Conservation (phyloP, 1,140 invertebrate genomes). For the Archivesica marissinica region DNA sequence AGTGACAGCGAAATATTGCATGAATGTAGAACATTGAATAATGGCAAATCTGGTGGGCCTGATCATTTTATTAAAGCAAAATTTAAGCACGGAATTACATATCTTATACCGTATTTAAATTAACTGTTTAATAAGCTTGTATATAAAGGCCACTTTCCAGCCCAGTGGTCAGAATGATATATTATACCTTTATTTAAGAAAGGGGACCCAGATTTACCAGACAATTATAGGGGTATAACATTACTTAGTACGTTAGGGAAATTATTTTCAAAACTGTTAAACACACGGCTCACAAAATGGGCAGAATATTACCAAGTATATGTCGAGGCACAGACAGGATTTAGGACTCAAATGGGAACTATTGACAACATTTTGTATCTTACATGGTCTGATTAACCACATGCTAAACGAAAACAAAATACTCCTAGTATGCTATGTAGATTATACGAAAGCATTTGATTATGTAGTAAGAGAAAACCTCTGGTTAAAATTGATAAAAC, state of each 20-base stretch:
- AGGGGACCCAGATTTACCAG: conserved; percentile 7
- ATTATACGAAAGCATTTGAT: conserved; percentile 50
- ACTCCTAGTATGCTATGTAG: conserved; percentile 48
- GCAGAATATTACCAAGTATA: conserved; percentile 12
- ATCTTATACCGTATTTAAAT: background rate
- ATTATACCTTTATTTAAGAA: conserved; percentile 42
- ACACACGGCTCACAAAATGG: conserved; percentile 1
- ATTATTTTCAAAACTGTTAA: conserved; percentile 9
- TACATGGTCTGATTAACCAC: conserved; percentile 13
- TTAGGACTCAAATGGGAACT: conserved; percentile 25
- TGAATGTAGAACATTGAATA: background rate
- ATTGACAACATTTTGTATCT: conserved; percentile 38
- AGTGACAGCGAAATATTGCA: background rate
- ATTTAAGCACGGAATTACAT: conserved; percentile 1
- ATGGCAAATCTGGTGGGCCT: background rate
- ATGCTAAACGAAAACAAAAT: conserved; percentile 2
- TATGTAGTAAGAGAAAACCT: conserved; percentile 13
- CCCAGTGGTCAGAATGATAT: conserved; percentile 14
- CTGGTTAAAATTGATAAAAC: conserved; percentile 24
- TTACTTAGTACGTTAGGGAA: conserved; percentile 27
- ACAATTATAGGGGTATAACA: conserved; percentile 32
- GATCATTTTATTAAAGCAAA: conserved; percentile 9
- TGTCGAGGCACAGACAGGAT: conserved; percentile 33
- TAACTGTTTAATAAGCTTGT: conserved; percentile 44
- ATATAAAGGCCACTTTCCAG: conserved; percentile 9